Percentiles rank a stretch among this genome's conserved stretches.
Conservation (phyloP, 2,113 vertebrate genomes). For the Ageneiosus marmoratus region DNA sequence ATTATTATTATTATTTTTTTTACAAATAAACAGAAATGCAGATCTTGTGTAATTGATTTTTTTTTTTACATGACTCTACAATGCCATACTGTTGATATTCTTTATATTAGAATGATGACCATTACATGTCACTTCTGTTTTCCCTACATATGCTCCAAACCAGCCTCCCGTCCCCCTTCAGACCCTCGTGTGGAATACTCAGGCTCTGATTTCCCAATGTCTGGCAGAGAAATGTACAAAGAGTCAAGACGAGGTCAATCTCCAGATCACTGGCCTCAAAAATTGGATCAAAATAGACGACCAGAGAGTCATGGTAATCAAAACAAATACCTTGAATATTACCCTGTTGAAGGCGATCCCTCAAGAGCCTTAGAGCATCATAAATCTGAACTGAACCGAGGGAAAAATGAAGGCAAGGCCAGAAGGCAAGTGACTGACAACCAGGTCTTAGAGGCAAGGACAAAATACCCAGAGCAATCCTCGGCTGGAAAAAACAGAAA, state of each 20-base stretch:
- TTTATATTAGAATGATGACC: neutral
- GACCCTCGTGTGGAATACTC: slow-evolving; percentile 53
- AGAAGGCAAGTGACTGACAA: slow-evolving; percentile 45
- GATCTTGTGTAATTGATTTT: neutral
- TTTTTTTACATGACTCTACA: neutral
- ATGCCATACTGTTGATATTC: neutral
- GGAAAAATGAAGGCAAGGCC: slow-evolving; percentile 63
- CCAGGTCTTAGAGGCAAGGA: slow-evolving; percentile 53
- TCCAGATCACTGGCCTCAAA: slow-evolving; percentile 58
- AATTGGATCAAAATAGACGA: slow-evolving; percentile 54
- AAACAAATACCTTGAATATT: slow-evolving; percentile 60
- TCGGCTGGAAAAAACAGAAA: slow-evolving; percentile 19
- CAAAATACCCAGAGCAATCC: slow-evolving; percentile 39
- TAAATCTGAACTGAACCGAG: slow-evolving; percentile 72
- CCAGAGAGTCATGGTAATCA: neutral
- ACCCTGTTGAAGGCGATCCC: slow-evolving; percentile 50
- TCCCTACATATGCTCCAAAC: slow-evolving; percentile 47
- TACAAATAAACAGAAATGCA: neutral
- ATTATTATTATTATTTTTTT: too few species aligned
- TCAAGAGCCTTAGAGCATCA: slow-evolving; percentile 56
- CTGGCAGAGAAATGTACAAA: slow-evolving; percentile 27
- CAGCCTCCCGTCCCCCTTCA: slow-evolving; percentile 53
- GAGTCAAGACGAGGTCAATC: slow-evolving; percentile 53
- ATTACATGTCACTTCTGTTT: slow-evolving; percentile 11
- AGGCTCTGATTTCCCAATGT: slow-evolving; percentile 19